These are phyloP conservation scores for Geopemphigus sp. DNA, from an alignment of 1,140 invertebrate species.

Conservation along the genomic window DNA sequence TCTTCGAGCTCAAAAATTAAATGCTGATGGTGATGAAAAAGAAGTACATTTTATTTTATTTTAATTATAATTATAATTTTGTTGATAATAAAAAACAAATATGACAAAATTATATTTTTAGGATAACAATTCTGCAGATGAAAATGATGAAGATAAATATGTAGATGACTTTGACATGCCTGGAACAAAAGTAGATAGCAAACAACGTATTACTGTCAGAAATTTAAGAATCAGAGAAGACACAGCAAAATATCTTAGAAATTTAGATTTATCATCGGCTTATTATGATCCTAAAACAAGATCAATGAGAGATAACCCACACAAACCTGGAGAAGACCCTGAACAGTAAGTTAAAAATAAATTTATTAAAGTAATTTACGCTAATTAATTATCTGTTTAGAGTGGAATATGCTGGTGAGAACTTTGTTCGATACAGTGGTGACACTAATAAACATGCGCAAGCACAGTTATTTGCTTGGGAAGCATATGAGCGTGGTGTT, in stretches of 20 bases:
- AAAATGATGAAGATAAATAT: slow-evolving; percentile 93
- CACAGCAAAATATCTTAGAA: slow-evolving; percentile 96
- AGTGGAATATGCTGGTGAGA: slow-evolving; percentile 90
- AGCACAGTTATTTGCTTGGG: slow-evolving; percentile 97
- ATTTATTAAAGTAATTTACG: slow-evolving; percentile 2
- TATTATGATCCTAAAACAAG: slow-evolving; percentile 99
- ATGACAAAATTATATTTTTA: slow-evolving; percentile 14
- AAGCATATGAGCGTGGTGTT: slow-evolving; percentile 88
- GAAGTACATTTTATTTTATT: slow-evolving; percentile 21
- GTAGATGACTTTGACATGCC: slow-evolving; percentile 98
- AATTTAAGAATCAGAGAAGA: slow-evolving; percentile 98
- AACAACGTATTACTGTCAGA: slow-evolving; percentile 96
- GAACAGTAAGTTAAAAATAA: slow-evolving; percentile 63
- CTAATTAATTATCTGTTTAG: slow-evolving; percentile 56
- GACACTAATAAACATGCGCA: slow-evolving; percentile 88
- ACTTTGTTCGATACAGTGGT: slow-evolving; percentile 90
- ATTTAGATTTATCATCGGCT: slow-evolving; percentile 94
- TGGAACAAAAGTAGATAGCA: slow-evolving; percentile 97
- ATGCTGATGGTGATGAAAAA: slow-evolving; percentile 58
- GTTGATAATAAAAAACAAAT: neutral
- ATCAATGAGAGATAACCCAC: slow-evolving; percentile 98
- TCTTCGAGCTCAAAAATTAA: slow-evolving; percentile 80
- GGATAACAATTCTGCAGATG: slow-evolving; percentile 58
- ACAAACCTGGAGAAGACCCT: slow-evolving; percentile 60
- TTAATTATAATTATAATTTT: slow-evolving; percentile 28